A percentile compares a stretch with the other conserved stretches of the same genome.
phyloP scores from a whole-genome alignment of 2,797 vertebrate genomes.

The Antrozous pallidus region DNA sequence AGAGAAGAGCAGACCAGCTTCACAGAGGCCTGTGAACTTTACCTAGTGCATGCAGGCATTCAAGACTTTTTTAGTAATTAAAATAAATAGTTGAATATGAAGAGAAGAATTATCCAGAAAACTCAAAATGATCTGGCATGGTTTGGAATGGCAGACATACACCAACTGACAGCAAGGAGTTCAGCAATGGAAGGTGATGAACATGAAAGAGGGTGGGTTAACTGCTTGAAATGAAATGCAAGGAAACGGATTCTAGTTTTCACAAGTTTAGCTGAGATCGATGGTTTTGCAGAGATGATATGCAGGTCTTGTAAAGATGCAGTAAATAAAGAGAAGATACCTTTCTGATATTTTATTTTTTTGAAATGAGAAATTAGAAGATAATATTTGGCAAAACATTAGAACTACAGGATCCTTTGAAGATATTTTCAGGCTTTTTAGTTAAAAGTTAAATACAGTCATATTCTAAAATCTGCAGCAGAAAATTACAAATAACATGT shows the following conservation, averaged over 20 bases:
- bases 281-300: not conserved
- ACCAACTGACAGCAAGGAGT: not conserved
- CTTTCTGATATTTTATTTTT: constrained; percentile 20
- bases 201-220: not conserved
- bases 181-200: not conserved
- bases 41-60: not conserved
- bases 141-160: not conserved
- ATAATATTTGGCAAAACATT: not conserved
- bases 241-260: not conserved
- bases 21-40: not conserved
- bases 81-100: not conserved
- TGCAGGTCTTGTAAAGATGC: not conserved
- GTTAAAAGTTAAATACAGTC: not conserved
- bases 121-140: not conserved
- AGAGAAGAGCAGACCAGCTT: not conserved
- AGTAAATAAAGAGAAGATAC: not conserved
- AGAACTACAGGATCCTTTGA: not conserved
- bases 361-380: constrained; percentile 22
- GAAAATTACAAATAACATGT: not conserved
- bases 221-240: not conserved
- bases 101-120: not conserved
- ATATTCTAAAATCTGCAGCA: not conserved
- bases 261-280: not conserved
- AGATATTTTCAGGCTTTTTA: not conserved
- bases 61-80: not conserved